A percentile compares a stretch with the other conserved stretches of the same genome.
Conservation (phyloP, 1,140 invertebrate species). For the Dryas iulia region DNA sequence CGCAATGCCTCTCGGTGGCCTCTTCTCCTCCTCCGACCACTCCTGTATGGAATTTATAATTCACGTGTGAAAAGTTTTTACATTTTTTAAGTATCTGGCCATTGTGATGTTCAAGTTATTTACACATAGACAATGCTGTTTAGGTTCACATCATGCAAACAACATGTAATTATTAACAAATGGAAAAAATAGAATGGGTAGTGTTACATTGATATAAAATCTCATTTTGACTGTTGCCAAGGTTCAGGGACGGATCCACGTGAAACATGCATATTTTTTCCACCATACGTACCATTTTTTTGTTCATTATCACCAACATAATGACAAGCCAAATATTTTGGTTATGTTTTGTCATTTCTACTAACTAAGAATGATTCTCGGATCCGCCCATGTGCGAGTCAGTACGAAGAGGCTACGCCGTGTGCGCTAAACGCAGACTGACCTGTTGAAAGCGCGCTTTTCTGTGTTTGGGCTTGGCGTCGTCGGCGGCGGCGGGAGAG, state of each 20-base stretch:
- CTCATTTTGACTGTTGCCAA: background rate
- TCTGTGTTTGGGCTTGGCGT: constrained; percentile 86
- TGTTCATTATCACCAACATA: background rate
- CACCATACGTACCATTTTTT: background rate
- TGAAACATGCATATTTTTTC: background rate
- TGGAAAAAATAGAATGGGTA: background rate
- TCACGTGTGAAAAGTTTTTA: background rate
- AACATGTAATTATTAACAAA: constrained; percentile 2
- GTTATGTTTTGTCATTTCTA: background rate
- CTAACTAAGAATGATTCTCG: background rate
- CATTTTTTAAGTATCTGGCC: background rate
- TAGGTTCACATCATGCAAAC: constrained; percentile 1
- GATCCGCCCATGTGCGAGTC: constrained; percentile 2
- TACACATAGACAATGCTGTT: background rate
- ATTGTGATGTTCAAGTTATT: background rate
- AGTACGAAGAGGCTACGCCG: background rate
- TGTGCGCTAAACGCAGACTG: constrained; percentile 35
- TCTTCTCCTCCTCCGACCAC: constrained; percentile 77
- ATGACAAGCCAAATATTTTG: background rate
- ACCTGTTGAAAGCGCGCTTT: constrained; percentile 93
- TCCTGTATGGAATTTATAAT: constrained; percentile 49
- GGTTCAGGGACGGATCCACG: constrained; percentile 7
- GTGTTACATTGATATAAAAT: background rate
- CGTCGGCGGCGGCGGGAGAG: constrained; percentile 46
- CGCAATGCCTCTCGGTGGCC: constrained; percentile 75